Percentiles rank a stretch among this genome's conserved stretches.
phyloP scores from a whole-genome alignment of 1,140 invertebrate genomes.

The Sarcophaga bullata region DNA sequence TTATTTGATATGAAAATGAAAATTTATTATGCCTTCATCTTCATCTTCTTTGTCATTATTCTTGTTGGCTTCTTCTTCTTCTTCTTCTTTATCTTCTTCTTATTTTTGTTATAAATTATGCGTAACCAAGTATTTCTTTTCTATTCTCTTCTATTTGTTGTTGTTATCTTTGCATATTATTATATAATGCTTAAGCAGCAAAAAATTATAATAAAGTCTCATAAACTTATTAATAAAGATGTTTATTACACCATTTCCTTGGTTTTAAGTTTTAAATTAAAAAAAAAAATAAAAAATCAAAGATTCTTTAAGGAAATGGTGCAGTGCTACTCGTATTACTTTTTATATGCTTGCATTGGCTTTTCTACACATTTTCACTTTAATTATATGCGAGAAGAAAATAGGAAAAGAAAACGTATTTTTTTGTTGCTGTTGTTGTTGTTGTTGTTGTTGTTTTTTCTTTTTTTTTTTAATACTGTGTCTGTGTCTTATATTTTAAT shows the following conservation, averaged over 20 bases:
- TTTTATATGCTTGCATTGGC: no score
- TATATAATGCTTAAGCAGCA: no score
- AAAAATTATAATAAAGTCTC: no score
- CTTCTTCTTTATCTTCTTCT: not conserved
- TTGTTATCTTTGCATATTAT: not conserved
- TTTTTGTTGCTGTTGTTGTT: not conserved
- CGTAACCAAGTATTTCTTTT: not conserved
- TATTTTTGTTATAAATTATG: not conserved
- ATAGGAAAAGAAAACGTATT: no score
- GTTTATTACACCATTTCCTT: no score
- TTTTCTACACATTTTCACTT: no score
- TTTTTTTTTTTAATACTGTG: not conserved
- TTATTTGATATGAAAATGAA: not conserved
- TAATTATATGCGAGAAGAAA: no score
- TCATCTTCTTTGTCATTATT: not conserved
- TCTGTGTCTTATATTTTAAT: not conserved
- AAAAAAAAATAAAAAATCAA: no score
- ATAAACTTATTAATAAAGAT: no score
- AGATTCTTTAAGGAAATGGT: no score
- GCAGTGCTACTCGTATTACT: no score
- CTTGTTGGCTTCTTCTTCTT: not conserved
- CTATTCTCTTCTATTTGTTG: not conserved
- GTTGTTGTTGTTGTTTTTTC: not conserved
- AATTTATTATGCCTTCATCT: constrained; percentile 16
- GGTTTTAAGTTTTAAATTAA: no score